phyloP scores from a whole-genome alignment of 2,888 invertebrate genomes.

The Sericinus montela region DNA sequence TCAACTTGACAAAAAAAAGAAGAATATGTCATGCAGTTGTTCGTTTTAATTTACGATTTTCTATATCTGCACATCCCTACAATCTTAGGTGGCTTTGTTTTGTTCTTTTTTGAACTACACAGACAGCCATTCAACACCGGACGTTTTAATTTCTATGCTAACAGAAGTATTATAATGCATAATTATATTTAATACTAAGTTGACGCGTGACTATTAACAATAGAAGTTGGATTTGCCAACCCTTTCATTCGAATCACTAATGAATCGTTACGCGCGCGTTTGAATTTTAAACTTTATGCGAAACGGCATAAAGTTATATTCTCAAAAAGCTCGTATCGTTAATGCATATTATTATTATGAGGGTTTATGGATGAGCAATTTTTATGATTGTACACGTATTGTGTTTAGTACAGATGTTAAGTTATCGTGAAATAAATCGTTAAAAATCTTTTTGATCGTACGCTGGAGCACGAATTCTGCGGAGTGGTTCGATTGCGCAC shows the following conservation, averaged over 20 bases:
- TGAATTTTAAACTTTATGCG: conserved; percentile 31
- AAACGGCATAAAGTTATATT: conserved; percentile 29
- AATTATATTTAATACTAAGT: conserved; percentile 64
- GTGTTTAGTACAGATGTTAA: conserved; percentile 38
- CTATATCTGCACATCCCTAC: not conserved
- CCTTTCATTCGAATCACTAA: conserved; percentile 70
- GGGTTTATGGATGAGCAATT: conserved; percentile 72
- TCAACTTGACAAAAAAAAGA: too few relatives aligned
- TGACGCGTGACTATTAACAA: conserved; percentile 75
- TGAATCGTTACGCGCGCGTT: conserved; percentile 43
- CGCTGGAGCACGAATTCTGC: conserved; percentile 29
- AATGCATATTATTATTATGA: conserved; percentile 61
- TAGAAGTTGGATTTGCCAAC: conserved; percentile 75
- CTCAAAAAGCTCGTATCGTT: conserved; percentile 23
- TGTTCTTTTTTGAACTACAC: not conserved
- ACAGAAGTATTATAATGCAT: conserved; percentile 64
- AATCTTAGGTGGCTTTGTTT: conserved; percentile 1
- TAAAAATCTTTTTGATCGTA: conserved; percentile 34
- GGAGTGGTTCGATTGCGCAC: conserved; percentile 5
- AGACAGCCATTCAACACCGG: conserved; percentile 32
- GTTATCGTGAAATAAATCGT: conserved; percentile 32
- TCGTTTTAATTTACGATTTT: too few relatives aligned
- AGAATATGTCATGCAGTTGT: too few relatives aligned
- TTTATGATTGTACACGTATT: conserved; percentile 64
- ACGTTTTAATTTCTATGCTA: conserved; percentile 48